Conservation (phyloP, 2,797 vertebrate genomes). For the Sorex maritimensis region DNA sequence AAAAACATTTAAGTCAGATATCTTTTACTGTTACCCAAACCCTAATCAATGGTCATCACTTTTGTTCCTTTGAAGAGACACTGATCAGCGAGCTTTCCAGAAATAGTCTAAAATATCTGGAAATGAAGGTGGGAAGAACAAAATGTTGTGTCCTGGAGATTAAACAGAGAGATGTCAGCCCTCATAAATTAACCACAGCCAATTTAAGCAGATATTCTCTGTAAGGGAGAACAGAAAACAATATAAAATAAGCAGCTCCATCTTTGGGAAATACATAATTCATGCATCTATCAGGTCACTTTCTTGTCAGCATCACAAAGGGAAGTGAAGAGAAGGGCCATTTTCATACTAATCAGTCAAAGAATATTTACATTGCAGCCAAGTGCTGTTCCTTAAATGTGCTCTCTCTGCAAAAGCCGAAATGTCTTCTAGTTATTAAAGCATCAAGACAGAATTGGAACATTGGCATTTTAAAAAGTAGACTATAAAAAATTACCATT, state of each 20-base stretch:
- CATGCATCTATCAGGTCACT: constrained; percentile 71
- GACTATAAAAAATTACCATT: constrained; percentile 49
- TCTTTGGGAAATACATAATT: constrained; percentile 79
- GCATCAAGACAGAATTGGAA: constrained; percentile 11
- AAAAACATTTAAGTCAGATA: background rate
- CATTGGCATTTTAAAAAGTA: constrained; percentile 62
- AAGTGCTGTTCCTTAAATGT: constrained; percentile 19
- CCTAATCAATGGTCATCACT: background rate
- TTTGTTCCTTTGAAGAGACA: constrained; percentile 6
- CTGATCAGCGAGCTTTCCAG: constrained; percentile 34
- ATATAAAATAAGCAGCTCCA: constrained; percentile 6
- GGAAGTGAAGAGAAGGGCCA: constrained; percentile 50
- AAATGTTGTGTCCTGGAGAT: constrained; percentile 53
- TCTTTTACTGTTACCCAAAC: constrained; percentile 22
- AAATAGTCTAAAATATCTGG: constrained; percentile 52
- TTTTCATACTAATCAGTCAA: constrained; percentile 74
- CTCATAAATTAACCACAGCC: constrained; percentile 69
- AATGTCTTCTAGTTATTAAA: constrained; percentile 68
- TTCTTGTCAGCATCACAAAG: constrained; percentile 69
- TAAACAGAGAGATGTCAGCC: constrained; percentile 64
- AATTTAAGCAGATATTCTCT: constrained; percentile 52
- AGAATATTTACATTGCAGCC: constrained; percentile 71
- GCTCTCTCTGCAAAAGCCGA: background rate
- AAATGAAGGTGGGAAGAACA: constrained; percentile 64
- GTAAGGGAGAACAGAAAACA: constrained; percentile 51